These are phyloP conservation scores for Rhinogobio ventralis DNA, from an alignment of 2,797 vertebrate genomes.

Conservation along the genomic window DNA sequence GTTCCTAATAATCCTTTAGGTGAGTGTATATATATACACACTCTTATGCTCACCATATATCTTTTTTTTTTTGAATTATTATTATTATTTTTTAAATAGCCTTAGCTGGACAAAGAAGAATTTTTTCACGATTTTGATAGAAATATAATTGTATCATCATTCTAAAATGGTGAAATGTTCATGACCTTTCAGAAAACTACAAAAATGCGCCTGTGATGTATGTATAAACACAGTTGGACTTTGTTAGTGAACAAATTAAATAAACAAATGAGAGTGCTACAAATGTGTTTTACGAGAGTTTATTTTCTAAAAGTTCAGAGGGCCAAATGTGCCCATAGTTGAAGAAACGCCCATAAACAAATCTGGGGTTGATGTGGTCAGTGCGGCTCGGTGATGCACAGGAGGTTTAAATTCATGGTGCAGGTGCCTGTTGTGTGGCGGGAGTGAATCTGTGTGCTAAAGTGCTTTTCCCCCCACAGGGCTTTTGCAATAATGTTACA, in stretches of 20 bases:
- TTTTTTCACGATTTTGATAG: background rate
- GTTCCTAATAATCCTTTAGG: no score
- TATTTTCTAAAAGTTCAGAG: constrained; percentile 5
- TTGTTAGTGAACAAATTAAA: constrained; percentile 30
- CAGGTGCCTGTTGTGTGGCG: background rate
- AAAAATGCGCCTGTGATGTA: background rate
- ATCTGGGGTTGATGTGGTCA: constrained; percentile 19
- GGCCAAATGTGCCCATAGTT: constrained; percentile 4
- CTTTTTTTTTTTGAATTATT: no score
- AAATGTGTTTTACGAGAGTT: constrained; percentile 3
- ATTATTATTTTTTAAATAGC: no score
- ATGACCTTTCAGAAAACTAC: background rate
- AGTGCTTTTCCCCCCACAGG: background rate
- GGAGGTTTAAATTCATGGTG: background rate
- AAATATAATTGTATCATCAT: background rate
- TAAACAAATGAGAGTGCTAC: constrained; percentile 20
- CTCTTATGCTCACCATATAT: no score
- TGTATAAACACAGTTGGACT: constrained; percentile 13
- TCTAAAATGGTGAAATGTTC: constrained; percentile 1
- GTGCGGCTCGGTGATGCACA: background rate
- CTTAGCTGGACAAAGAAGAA: no score
- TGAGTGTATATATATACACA: no score
- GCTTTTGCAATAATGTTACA: constrained; percentile 1
- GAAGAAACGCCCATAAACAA: constrained; percentile 17
- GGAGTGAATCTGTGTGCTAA: background rate